Evolutionary conservation across 2,888 invertebrate species (phyloP), one percentile per base, ranked within the genome.

Genomic region (Eupithecia abbreviata): DNA sequence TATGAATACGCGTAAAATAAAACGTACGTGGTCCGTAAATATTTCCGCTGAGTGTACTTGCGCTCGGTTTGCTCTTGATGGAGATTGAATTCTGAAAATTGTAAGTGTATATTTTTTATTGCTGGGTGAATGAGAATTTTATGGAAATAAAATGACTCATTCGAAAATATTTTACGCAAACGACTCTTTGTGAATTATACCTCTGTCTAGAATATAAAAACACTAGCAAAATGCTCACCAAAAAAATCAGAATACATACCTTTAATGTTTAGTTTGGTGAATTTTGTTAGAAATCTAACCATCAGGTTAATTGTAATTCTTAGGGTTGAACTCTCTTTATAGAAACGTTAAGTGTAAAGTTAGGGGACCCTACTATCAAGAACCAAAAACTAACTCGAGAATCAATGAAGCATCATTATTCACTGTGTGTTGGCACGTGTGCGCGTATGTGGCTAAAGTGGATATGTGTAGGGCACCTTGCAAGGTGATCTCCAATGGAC

Each of bases 1-100:
- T 87, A 85, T 85, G 86, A 86, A 87, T 86, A 86, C 85, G 80
- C 82, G 83, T 83, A 81, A 83, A 85, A 80, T 82, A 81, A 69
- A 82, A 83, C 58, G n/a, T 86, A 80, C 82, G 83, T 85, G 55
- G 71, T 73, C 45, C 74, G 71, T 79, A 77, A 76, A 79, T 79
- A 71, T 79, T 81, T 78, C 79, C 81, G 77, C 74, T 69, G 74
- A 73, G 75, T 76, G 67, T 76, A 73, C 73, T 72, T 51, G 13
- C 68, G 42, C 71, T 66, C 51, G 41, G 72, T 49, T 51, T 68
- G 47, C 47, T 76, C 74, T 72, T 72, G 66, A 68, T 77, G 47
- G 47, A 71, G 74, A 78, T 74, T 76, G 78, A 69, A 66, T 75
- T 75, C 70, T 42, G 68, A 72, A 69, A 78, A 75, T 47, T 73